Conservation (phyloP, 2,113 vertebrate genomes). For the Dunckerocampus dactyliophorus region DNA sequence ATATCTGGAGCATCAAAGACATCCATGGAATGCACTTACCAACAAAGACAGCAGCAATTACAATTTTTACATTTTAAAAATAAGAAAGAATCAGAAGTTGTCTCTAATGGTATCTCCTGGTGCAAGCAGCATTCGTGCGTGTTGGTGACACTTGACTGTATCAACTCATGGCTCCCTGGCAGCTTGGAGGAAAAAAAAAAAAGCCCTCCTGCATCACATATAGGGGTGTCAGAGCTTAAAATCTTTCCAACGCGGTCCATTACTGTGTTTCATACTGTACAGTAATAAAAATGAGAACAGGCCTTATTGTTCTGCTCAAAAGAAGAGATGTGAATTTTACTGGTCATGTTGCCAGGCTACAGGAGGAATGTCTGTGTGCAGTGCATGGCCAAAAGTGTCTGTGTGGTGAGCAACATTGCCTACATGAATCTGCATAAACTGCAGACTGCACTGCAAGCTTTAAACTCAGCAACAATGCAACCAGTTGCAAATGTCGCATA, state of each 20-base stretch:
- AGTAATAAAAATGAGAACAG: conserved; percentile 58
- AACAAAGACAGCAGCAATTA: too few relatives aligned
- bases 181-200: too few relatives aligned
- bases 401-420: conserved; percentile 16
- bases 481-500: conserved; percentile 1
- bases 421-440: conserved; percentile 19
- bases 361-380: conserved; percentile 55
- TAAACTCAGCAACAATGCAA: neutral
- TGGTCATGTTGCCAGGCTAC: conserved; percentile 67
- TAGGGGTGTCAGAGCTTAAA: conserved; percentile 15
- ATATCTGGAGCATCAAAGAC: too few relatives aligned
- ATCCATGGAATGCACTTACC: too few relatives aligned
- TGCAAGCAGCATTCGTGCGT: too few relatives aligned
- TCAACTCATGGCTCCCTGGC: too few relatives aligned
- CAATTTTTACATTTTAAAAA: too few relatives aligned
- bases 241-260: conserved; percentile 41
- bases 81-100: neutral
- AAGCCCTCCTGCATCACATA: too few relatives aligned
- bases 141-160: neutral
- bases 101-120: too few relatives aligned
- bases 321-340: conserved; percentile 43
- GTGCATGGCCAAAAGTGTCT: conserved; percentile 52
- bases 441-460: neutral
- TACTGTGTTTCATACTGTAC: conserved; percentile 45
- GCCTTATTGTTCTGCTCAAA: conserved; percentile 49